Conservation (phyloP, 35 echinoderm and acorn worm species). For the Ophiothrix spiculata region DNA sequence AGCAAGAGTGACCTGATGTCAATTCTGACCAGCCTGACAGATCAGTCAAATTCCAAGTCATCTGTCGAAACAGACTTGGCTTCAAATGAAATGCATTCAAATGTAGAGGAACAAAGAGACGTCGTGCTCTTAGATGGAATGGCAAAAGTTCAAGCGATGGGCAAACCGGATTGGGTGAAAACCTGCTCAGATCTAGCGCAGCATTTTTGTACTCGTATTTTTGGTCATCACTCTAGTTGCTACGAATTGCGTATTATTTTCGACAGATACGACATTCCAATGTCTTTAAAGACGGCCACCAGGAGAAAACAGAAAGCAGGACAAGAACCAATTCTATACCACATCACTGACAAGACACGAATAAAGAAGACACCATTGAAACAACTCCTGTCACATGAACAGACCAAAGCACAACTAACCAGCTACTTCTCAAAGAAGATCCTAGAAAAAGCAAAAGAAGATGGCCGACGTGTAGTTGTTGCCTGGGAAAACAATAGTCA, state of each 20-base stretch:
- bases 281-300: too few relatives aligned
- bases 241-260: constrained; percentile 7
- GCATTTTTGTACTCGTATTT: background rate
- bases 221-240: too few relatives aligned
- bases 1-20: too few relatives aligned
- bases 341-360: too few relatives aligned
- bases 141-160: constrained; percentile 7
- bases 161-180: background rate
- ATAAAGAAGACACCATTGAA: too few relatives aligned
- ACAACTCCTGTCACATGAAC: background rate
- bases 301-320: too few relatives aligned
- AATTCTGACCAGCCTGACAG: too few relatives aligned
- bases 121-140: background rate
- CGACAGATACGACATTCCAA: background rate
- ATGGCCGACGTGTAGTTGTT: background rate
- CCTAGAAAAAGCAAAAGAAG: too few relatives aligned
- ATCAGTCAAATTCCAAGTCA: background rate
- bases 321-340: background rate
- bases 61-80: background rate
- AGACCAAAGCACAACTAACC: background rate
- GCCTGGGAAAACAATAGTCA: background rate
- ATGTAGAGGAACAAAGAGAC: background rate
- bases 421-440: too few relatives aligned
- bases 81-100: background rate
- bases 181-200: background rate